Base-by-base conservation (phyloP, 2,888 invertebrate genomes). In the Schizotus pectinicornis region DNA sequence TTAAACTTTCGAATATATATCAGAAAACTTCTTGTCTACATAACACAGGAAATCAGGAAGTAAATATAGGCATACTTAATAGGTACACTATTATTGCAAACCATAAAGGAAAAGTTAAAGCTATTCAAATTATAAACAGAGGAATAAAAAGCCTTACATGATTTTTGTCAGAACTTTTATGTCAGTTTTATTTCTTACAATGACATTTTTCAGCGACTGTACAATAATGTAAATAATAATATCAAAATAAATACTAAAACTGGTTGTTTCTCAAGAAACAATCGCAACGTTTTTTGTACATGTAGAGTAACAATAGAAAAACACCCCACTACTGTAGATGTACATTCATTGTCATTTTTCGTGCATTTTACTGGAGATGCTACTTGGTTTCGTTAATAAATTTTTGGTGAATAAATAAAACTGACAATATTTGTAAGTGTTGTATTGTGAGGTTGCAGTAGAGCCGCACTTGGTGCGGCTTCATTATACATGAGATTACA, bases 401-500 rank as follows among this genome's bases (percentile, higher is more conserved):
- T 22, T 22, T 22, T 22, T 22, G 42, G 42, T 36, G 31, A 62
- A 58, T 64, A 69, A 67, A 64, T 62, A 67, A 71, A 69, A 67
- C 63, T 62, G 57, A 67, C 64, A 67, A 64, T 72, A 72, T 72
- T 74, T 72, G 73, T 74, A 74, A 73, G 74, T 76, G 76, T 75
- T 76, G 74, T 77, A 76, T 76, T 77, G 76, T 76, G 74, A 77
- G 72, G 69, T 75, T 75, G 74, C 71, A 71, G 70, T 68, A 68
- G 64, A 60, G 66, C 67, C 64, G 67, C 67, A 69, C 71, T 65
- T 63, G 22, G 68, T 69, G 68, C 69, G 65, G 65, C 61, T 67
- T 65, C 65, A 61, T 69, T 73, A 71, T 67, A 71, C 66, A 69
- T 71, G 69, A 73, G 70, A 71, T 71, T 74, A 74, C 72, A 73